These are phyloP conservation scores for Nesoenas mayeri DNA, from an alignment of 2,113 vertebrate genomes.

Conservation along the genomic window DNA sequence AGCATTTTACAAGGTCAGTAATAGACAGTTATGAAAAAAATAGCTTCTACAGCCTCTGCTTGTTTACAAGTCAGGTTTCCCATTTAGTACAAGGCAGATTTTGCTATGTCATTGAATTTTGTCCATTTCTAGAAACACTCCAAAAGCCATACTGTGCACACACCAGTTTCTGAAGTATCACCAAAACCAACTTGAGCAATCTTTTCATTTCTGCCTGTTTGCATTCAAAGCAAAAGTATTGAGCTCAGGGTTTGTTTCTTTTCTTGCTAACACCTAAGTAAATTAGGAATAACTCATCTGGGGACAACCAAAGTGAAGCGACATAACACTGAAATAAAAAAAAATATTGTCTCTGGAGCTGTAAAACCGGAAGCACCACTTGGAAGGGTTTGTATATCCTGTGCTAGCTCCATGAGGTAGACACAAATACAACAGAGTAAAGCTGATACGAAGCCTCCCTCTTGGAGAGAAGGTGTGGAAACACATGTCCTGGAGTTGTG, in stretches of 20 bases:
- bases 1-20: neutral
- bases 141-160: neutral
- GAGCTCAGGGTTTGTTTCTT: neutral
- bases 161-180: neutral
- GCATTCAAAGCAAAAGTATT: neutral
- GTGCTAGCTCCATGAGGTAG: accelerated
- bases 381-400: neutral
- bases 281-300: neutral
- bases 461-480: neutral
- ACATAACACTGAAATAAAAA: neutral
- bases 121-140: neutral
- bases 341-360: neutral
- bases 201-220: neutral
- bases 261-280: neutral
- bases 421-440: neutral
- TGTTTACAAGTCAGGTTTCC: neutral
- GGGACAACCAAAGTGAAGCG: neutral
- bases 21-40: neutral
- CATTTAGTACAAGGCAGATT: neutral
- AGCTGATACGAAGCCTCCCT: neutral
- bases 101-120: neutral
- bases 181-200: neutral
- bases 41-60: neutral
- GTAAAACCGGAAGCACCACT: neutral
- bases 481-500: neutral